These are phyloP conservation scores for Danaus chrysippus DNA, from an alignment of 2,888 invertebrate genomes.

Conservation along the genomic window DNA sequence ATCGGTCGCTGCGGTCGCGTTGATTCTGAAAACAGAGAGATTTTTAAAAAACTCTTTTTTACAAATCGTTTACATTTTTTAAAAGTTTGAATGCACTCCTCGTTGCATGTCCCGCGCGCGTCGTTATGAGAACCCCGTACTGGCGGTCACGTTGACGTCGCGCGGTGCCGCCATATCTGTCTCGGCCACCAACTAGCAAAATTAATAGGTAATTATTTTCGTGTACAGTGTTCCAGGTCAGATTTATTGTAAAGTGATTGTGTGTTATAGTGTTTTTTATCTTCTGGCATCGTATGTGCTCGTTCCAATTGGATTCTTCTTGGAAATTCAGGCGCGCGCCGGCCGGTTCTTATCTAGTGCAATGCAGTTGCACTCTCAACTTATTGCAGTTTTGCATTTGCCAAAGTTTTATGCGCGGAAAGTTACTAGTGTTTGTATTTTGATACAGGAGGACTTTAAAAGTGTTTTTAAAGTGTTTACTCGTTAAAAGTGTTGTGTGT, in stretches of 20 bases:
- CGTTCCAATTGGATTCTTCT: slow-evolving; percentile 71
- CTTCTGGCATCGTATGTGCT: slow-evolving; percentile 52
- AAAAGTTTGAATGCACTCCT: slow-evolving; percentile 80
- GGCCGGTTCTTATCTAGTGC: slow-evolving; percentile 79
- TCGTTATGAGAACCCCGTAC: slow-evolving; percentile 87
- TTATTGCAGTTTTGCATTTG: slow-evolving; percentile 78
- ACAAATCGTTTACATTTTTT: slow-evolving; percentile 63
- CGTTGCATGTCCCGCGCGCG: slow-evolving; percentile 86
- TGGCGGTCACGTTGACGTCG: slow-evolving; percentile 84
- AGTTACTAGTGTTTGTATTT: slow-evolving; percentile 67
- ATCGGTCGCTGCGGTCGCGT: slow-evolving; percentile 63
- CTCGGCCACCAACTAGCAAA: slow-evolving; percentile 80
- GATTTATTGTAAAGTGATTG: slow-evolving; percentile 59
- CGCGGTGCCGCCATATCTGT: slow-evolving; percentile 84
- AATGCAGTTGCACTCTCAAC: slow-evolving; percentile 79
- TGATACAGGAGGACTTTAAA: slow-evolving; percentile 53
- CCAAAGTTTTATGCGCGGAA: slow-evolving; percentile 74
- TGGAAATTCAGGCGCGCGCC: slow-evolving; percentile 74
- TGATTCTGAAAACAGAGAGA: slow-evolving; percentile 65
- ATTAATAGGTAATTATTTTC: slow-evolving; percentile 80
- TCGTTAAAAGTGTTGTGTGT: slow-evolving; percentile 64
- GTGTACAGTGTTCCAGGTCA: slow-evolving; percentile 67
- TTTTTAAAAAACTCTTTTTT: slow-evolving; percentile 52
- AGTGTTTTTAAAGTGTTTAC: slow-evolving; percentile 67
- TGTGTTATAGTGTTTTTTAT: slow-evolving; percentile 63